phyloP scores from a whole-genome alignment of 2,797 vertebrate genomes.

The Heliangelus exortis region DNA sequence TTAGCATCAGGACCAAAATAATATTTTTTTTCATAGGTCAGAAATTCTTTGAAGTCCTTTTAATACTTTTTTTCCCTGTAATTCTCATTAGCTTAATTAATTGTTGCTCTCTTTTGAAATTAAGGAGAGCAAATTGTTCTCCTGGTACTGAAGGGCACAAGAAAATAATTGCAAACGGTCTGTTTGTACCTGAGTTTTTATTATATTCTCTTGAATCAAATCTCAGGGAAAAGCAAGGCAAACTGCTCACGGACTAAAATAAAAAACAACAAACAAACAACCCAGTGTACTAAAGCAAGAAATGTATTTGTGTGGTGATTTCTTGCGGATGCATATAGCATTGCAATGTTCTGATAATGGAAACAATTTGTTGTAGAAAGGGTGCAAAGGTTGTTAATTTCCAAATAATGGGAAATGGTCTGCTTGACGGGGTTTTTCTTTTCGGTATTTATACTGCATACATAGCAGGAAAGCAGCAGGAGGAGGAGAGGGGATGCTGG shows the following conservation, averaged over 20 bases:
- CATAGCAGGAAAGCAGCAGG: constrained; percentile 7
- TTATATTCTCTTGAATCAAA: constrained; percentile 10
- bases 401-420: constrained; percentile 74
- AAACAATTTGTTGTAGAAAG: constrained; percentile 69
- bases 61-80: background rate
- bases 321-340: constrained; percentile 7
- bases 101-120: constrained; percentile 50
- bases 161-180: constrained; percentile 25
- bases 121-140: constrained; percentile 42
- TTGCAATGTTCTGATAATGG: constrained; percentile 45
- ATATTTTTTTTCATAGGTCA: background rate
- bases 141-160: background rate
- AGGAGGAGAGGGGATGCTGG: background rate
- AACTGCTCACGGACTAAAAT: background rate
- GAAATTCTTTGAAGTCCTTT: constrained; percentile 39
- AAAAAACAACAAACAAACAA: background rate
- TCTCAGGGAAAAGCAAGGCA: background rate
- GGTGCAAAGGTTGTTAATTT: constrained; percentile 75
- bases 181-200: constrained; percentile 26
- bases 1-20: background rate
- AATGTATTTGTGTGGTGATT: constrained; percentile 5
- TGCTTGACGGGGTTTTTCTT: constrained; percentile 70
- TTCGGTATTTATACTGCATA: constrained; percentile 39
- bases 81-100: constrained; percentile 59
- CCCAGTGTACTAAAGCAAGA: background rate